A percentile compares a stretch with the other conserved stretches of the same genome.
Evolutionary conservation across 2,888 invertebrate genomes (phyloP).

Genomic region (Rhabditophanes sp.): DNA sequence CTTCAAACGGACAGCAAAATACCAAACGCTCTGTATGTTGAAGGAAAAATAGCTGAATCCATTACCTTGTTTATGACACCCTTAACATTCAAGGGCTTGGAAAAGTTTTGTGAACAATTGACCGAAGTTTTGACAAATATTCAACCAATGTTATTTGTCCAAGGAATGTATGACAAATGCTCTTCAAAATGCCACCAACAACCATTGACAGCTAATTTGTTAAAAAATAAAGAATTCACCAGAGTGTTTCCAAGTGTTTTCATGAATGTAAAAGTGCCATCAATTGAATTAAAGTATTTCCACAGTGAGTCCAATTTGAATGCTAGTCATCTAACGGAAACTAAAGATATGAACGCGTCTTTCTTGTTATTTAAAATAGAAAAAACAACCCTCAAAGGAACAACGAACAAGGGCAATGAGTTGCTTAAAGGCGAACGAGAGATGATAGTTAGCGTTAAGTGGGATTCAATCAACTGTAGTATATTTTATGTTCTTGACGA

Average conservation of each 20-base stretch:
- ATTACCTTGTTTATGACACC: constrained; percentile 28
- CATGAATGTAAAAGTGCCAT: no score
- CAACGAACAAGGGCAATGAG: no score
- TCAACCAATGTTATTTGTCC: constrained; percentile 28
- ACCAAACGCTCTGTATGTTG: constrained; percentile 11
- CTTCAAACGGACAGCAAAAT: constrained; percentile 7
- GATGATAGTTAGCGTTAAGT: no score
- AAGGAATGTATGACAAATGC: constrained; percentile 26
- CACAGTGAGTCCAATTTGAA: no score
- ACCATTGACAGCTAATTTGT: constrained; percentile 24
- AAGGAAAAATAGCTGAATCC: constrained; percentile 7
- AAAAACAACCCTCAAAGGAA: no score
- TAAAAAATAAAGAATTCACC: constrained; percentile 5
- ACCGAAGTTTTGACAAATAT: constrained; percentile 9
- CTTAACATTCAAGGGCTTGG: constrained; percentile 22
- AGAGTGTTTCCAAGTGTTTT: constrained; percentile 4
- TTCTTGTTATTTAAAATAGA: no score
- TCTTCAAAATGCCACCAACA: constrained; percentile 22
- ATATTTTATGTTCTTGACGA: no score
- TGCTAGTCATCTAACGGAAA: no score
- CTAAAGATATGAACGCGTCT: no score
- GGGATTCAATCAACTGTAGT: no score
- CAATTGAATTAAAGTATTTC: no score
- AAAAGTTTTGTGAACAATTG: constrained; percentile 14
- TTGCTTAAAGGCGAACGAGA: no score